Percentiles rank a stretch among this genome's conserved stretches.
Evolutionary conservation across 2,797 vertebrate species (phyloP).

Genomic region (Ctenosaura bakeri): DNA sequence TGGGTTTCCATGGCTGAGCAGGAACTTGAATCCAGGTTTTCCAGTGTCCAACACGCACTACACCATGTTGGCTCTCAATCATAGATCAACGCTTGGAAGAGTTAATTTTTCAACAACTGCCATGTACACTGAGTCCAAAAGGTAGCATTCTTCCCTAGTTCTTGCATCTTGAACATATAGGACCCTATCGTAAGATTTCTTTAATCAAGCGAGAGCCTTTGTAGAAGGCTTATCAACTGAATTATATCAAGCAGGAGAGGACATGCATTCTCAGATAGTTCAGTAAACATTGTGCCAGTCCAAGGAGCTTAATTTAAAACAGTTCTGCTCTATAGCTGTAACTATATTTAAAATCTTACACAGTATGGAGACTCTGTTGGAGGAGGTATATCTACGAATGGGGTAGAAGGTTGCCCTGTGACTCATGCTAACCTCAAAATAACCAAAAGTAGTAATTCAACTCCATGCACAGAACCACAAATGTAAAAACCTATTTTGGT

Average conservation of each 20-base stretch:
- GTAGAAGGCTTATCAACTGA: background rate
- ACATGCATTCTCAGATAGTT: background rate
- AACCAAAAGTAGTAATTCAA: background rate
- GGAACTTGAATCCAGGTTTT: too few species aligned
- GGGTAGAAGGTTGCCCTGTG: background rate
- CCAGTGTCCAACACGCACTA: too few species aligned
- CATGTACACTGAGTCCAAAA: background rate
- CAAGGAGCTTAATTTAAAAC: background rate
- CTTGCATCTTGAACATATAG: background rate
- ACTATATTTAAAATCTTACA: background rate
- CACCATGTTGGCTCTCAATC: too few species aligned
- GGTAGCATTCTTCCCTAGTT: background rate
- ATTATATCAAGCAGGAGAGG: background rate
- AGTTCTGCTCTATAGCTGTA: background rate
- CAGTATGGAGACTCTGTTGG: background rate
- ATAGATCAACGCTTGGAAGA: too few species aligned
- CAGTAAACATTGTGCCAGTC: background rate
- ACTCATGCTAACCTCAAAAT: background rate
- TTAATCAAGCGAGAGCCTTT: background rate
- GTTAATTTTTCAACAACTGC: too few species aligned
- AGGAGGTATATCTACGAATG: background rate
- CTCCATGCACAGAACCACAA: background rate
- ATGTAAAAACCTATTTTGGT: background rate
- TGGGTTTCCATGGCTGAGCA: too few species aligned
- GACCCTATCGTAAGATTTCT: background rate